Conservation (phyloP, 35 echinoderm and acorn worm genomes). For the Stichopus chloronotus region DNA sequence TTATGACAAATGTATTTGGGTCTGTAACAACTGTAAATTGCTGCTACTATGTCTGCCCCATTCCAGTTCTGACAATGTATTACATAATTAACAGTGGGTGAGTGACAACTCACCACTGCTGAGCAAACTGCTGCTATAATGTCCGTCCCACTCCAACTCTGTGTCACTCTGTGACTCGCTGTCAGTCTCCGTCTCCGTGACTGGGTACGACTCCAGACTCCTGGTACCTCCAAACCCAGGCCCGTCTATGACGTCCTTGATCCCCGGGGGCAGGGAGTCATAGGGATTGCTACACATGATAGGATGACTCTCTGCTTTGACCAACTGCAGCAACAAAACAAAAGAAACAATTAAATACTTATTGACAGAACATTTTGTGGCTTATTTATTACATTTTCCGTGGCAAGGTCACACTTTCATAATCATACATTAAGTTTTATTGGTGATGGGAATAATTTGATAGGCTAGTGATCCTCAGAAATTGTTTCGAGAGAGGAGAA, state of each 20-base stretch:
- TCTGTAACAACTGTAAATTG: too few relatives aligned
- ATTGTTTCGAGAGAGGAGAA: too few relatives aligned
- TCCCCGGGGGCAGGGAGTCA: conserved; percentile 59
- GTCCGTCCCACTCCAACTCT: conserved; percentile 96
- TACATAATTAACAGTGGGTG: too few relatives aligned
- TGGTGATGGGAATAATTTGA: too few relatives aligned
- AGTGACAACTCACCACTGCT: conserved; percentile 84
- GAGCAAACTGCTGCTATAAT: conserved; percentile 97
- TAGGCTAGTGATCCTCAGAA: too few relatives aligned
- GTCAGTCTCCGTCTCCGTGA: conserved; percentile 92
- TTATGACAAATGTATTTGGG: too few relatives aligned
- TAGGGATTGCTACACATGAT: conserved; percentile 77
- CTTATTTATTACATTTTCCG: too few relatives aligned
- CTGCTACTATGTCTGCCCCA: too few relatives aligned
- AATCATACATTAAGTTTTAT: too few relatives aligned
- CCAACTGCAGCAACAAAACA: conserved; percentile 49
- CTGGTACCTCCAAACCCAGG: conserved; percentile 49
- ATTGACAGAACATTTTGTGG: too few relatives aligned
- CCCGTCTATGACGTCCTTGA: conserved; percentile 64
- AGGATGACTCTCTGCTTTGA: conserved; percentile 80
- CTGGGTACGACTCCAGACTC: conserved; percentile 71
- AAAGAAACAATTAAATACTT: not conserved
- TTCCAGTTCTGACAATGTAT: too few relatives aligned
- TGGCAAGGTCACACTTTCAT: too few relatives aligned
- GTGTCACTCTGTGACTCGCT: conserved; percentile 85